phyloP scores from a whole-genome alignment of 2,797 vertebrate species.

The Enteromius argenteus region DNA sequence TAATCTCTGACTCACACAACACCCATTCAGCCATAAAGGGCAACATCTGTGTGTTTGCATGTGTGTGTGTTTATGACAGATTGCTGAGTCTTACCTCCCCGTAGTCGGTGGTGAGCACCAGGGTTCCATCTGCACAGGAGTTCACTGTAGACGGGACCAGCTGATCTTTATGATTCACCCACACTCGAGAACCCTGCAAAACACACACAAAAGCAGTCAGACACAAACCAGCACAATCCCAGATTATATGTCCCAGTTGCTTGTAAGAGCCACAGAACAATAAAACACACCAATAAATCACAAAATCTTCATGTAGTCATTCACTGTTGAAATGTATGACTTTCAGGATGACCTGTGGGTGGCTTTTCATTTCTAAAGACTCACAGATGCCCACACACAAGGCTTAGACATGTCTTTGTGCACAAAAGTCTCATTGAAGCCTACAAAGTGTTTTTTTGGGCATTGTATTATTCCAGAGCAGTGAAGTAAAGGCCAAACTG shows the following conservation, averaged over 20 bases:
- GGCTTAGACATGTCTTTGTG: background rate
- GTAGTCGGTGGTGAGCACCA: slow-evolving; percentile 87
- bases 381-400: background rate
- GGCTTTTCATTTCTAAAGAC: background rate
- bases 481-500: background rate
- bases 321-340: background rate
- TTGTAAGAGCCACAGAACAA: background rate
- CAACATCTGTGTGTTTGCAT: slow-evolving; percentile 45
- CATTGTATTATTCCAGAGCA: slow-evolving; percentile 3
- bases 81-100: slow-evolving; percentile 80
- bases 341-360: background rate
- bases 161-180: slow-evolving; percentile 87
- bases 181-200: slow-evolving; percentile 87
- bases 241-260: slow-evolving; percentile 1
- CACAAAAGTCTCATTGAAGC: background rate
- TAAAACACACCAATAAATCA: background rate
- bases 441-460: background rate
- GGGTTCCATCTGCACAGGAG: slow-evolving; percentile 80
- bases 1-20: slow-evolving; percentile 54
- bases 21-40: slow-evolving; percentile 54
- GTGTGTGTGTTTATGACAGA: slow-evolving; percentile 26
- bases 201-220: slow-evolving; percentile 59
- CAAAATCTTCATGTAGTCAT: background rate
- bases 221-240: slow-evolving; percentile 9
- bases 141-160: slow-evolving; percentile 87